phyloP scores from a whole-genome alignment of 2,113 vertebrate species.

The Cromileptes altivelis region DNA sequence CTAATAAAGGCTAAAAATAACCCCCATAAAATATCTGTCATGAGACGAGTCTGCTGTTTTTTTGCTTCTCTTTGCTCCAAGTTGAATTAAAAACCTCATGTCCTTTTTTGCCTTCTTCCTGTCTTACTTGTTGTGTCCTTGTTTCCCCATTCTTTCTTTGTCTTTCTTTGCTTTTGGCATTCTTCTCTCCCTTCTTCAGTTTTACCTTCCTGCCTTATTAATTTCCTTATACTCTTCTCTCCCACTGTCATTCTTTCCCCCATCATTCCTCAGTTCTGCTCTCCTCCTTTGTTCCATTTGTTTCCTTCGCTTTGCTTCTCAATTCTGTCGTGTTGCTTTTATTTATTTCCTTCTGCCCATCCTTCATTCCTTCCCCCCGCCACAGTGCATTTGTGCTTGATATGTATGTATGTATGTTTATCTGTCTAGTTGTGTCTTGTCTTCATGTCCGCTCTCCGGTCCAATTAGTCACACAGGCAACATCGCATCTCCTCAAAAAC shows the following conservation, averaged over 20 bases:
- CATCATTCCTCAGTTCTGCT: neutral
- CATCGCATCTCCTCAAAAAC: neutral
- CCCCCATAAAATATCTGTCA: neutral
- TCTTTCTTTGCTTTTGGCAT: neutral
- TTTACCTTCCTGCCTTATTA: neutral
- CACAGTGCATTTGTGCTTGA: neutral
- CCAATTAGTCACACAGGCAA: conserved; percentile 24
- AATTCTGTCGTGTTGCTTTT: neutral
- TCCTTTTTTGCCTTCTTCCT: neutral
- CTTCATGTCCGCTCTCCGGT: neutral
- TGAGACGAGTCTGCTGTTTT: neutral
- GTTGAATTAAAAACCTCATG: too few relatives aligned
- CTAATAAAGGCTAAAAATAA: too few relatives aligned
- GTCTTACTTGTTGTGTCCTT: neutral
- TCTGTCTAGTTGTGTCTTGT: neutral
- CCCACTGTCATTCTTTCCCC: too few relatives aligned
- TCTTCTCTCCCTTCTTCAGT: neutral
- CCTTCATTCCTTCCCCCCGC: neutral
- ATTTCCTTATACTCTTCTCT: neutral
- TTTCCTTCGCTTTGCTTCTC: accelerated
- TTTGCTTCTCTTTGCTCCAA: too few relatives aligned
- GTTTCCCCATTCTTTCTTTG: neutral
- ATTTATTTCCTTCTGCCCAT: neutral
- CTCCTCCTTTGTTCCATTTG: neutral
- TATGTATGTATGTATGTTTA: neutral